These are phyloP conservation scores for Diaperis boleti DNA, from an alignment of 2,888 invertebrate genomes.

Conservation along the genomic window DNA sequence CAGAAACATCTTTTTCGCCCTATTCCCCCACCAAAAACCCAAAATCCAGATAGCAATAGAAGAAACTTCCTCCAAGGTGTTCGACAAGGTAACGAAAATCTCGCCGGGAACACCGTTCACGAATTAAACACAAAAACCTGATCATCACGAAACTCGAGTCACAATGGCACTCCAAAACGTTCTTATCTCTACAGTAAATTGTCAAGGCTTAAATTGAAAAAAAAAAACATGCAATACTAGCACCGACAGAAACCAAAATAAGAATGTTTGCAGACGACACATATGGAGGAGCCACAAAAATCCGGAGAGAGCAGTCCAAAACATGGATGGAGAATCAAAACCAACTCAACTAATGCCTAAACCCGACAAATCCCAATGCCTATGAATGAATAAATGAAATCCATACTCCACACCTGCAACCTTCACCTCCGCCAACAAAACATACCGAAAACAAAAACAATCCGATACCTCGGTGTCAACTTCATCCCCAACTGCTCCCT, in stretches of 20 bases:
- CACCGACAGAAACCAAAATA: neutral
- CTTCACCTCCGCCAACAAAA: neutral
- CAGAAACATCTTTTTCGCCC: neutral
- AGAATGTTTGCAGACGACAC: slow-evolving; percentile 21
- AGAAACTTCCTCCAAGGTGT: too few relatives aligned
- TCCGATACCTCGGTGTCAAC: slow-evolving; percentile 1
- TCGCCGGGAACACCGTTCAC: too few relatives aligned
- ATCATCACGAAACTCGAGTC: too few relatives aligned
- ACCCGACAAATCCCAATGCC: slow-evolving; percentile 5
- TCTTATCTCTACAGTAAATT: neutral
- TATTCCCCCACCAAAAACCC: slow-evolving; percentile 9
- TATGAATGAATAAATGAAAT: neutral
- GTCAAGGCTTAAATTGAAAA: neutral
- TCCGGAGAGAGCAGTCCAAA: neutral
- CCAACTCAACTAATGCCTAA: too few relatives aligned
- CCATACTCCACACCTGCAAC: neutral
- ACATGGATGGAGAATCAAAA: slow-evolving; percentile 3
- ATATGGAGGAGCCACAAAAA: neutral
- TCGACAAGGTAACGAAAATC: too few relatives aligned
- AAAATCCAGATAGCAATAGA: too few relatives aligned
- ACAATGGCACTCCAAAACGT: neutral
- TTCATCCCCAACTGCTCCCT: neutral
- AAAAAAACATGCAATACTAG: neutral
- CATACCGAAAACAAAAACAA: neutral
- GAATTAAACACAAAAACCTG: too few relatives aligned